Base-by-base conservation (phyloP, 2,797 vertebrate species). In the Spea hammondii region DNA sequence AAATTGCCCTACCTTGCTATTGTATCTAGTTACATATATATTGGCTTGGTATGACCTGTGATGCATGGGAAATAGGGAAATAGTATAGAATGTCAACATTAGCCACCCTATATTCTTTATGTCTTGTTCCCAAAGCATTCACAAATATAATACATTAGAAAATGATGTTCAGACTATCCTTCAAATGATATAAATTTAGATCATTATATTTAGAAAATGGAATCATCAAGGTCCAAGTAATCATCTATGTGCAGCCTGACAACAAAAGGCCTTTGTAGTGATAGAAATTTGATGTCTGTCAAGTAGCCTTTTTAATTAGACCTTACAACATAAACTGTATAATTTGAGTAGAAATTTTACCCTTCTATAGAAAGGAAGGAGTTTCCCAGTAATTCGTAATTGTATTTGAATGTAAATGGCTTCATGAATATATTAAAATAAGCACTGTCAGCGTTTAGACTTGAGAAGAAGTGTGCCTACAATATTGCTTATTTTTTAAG, bases 351-450 rank as follows among this genome's bases (percentile, higher is more conserved):
- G 87, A 88, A 88, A 89, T 89, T 89, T 86, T 87, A 84, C 85
- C 84, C 88, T 88, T 88, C 85, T 84, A 79, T 77, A 88, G 85
- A 80, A 87, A 86, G 88, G 86, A 88, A 86, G 83, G 86, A 80
- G 82, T 82, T 85, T 86, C 88, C 72, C 75, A 77, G 74, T 76
- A 85, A 87, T 87, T 87, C 89, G 85, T 90, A 90, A 87, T 89
- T 87, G 88, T 84, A 85, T 88, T 88, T 86, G 85, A 87, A 89
- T 88, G 87, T 88, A 90, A 89, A 91, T 85, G 84, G 85, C 87
- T 79, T 79, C 84, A 87, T 85, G 87, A 91, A 89, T 88, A 85
- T 87, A 89, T 90, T 91, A 91, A 91, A 91, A 91, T 85, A 83
- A 76, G 85, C 86, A 6, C 68, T 46, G 84, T 89, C 91, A 89